Base-by-base conservation (phyloP, 2,888 invertebrate species). In the Ceramica pisi region DNA sequence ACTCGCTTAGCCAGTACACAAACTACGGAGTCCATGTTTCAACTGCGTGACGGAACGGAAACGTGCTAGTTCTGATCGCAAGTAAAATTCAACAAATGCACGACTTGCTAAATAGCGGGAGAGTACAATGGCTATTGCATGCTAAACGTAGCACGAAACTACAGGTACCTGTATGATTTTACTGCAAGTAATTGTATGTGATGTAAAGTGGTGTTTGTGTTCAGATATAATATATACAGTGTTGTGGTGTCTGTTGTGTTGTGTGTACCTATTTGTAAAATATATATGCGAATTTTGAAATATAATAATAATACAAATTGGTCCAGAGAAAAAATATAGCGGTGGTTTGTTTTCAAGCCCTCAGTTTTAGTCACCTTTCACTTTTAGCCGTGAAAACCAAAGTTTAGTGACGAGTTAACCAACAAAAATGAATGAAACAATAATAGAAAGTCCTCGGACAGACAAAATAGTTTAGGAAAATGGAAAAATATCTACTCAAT, bases 41-140 rank as follows among this genome's bases (percentile, higher is more conserved):
- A 67, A 61, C 64, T 78, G 53, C 61, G 50, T 81, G 71, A 61
- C 81, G 44, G 51, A 51, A 77, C 59, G 60, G 71, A 61, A 82
- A 59, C 57, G 57, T 53, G 31, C 50, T 62, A 78, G 46, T 78
- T 78, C 56, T 56, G 62, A 82, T 80, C 31, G 46, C 63, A 21
- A 61, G 57, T 73, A 78, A 80, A 80, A 78, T 79, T 74, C 57
- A 69, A 78, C 82, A 64, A 77, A 70, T 74, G 74, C 73, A 68
- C 66, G 55, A 67, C 71, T 75, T 69, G 66, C 68, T 83, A 85
- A 83, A 83, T 73, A 74, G 77, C 63, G 46, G 23, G 56, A 61
- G 69, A 61, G 56, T 63, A 75, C 71, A 80, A 75, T 66, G 57
- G 69, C 46, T 70, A 63, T 77, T 77, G 68, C 73, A 75, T 68